Evolutionary conservation across 2,888 invertebrate species (phyloP).

Genomic region (Helleia helle): DNA sequence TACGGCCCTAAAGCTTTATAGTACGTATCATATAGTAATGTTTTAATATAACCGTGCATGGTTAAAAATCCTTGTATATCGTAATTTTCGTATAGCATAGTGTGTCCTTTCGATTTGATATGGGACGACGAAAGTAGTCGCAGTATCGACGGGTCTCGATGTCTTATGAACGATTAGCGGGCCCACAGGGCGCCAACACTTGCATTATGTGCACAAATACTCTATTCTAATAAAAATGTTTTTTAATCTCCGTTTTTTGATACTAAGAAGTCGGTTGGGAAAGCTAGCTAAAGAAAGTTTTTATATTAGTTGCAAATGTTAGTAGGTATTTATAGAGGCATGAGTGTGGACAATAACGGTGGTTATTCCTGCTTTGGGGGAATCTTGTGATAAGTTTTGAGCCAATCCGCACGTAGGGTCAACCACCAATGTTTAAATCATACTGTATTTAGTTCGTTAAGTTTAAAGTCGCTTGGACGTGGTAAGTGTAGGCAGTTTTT

Average conservation of each 20-base stretch:
- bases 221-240: conserved; percentile 42
- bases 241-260: conserved; percentile 56
- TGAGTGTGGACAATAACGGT: conserved; percentile 66
- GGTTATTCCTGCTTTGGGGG: conserved; percentile 39
- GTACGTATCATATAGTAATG: conserved; percentile 55
- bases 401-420: conserved; percentile 33
- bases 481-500: conserved; percentile 44
- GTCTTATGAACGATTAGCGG: conserved; percentile 29
- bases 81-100: conserved; percentile 39
- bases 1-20: conserved; percentile 58
- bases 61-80: conserved; percentile 51
- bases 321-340: conserved; percentile 54
- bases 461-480: conserved; percentile 58
- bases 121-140: conserved; percentile 11
- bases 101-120: conserved; percentile 38
- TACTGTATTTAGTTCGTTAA: conserved; percentile 54
- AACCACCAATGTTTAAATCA: conserved; percentile 46
- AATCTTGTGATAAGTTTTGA: conserved; percentile 47
- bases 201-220: conserved; percentile 59
- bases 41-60: conserved; percentile 41
- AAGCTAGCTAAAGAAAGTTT: conserved; percentile 32
- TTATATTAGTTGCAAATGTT: conserved; percentile 57
- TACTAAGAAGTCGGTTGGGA: conserved; percentile 38
- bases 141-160: conserved; percentile 30
- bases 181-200: conserved; percentile 28